Base-by-base conservation (phyloP, 2,888 invertebrate genomes). In the Polydrusus cervinus region DNA sequence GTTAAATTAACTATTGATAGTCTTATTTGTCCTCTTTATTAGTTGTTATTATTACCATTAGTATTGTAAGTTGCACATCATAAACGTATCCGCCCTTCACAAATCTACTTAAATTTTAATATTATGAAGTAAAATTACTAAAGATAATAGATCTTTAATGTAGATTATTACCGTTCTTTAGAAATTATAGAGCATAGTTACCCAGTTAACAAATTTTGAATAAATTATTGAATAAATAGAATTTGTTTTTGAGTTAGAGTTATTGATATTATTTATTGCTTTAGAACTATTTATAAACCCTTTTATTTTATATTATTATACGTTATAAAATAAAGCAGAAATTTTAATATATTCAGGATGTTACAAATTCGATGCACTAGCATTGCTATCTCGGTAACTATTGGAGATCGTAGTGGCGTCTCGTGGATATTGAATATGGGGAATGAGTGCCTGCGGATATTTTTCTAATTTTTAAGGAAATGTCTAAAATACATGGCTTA, bases 41-140 rank as follows among this genome's bases (percentile, higher is more conserved):
- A 51, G 1, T 1, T 3, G 2, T 18, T 51, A 51, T 16, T 51
- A 18, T 51, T 20, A 20, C 10, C 10, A 34, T 34, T 34, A 34
- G 34, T 34, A 6, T 51, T 20, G 20, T 10, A 51, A 51, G 51
- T 20, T 34, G 34, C 34, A 34, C 34, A 34, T 7, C 14, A 51
- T 51, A 51, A 20, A 1, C 20, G 20, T 18, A 49, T 51, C 20
- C 11, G 18, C 51, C 51, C 51, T 51, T 51, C 51, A 10, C 3
- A 11, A 20, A 13, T 11, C 20, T 51, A 18, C 14, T 51, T 20
- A 51, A 20, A 51, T 51, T 51, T 51, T 51, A 51, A 51, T 51
- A 51, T 20, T 51, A 20, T 51, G 9, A 51, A 51, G 9, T 51
- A 5, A 51, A 51, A 51, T 51, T 51, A 51, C 51, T 10, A 51